A percentile compares a stretch with the other conserved stretches of the same genome.
phyloP scores from a whole-genome alignment of 1,140 invertebrate species.

The Brachionus asplanchnoidis region DNA sequence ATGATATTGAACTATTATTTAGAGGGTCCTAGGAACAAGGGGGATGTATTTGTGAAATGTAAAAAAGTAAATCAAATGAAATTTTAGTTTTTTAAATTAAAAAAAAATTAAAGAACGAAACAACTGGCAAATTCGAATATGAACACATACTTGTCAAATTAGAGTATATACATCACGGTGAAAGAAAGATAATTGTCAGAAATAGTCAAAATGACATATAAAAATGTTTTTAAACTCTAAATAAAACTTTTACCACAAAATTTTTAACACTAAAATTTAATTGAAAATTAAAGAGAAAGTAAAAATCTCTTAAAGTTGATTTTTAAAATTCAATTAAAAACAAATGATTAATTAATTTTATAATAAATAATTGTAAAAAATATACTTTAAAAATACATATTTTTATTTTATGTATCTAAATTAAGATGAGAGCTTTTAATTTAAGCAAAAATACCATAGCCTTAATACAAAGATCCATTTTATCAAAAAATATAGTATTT shows the following conservation, averaged over 20 bases:
- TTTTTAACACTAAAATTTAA: not conserved
- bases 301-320: not conserved
- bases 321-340: not conserved
- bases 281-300: not conserved
- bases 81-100: not conserved
- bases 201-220: not conserved
- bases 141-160: conserved; percentile 35
- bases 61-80: conserved; percentile 18
- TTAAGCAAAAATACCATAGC: not conserved
- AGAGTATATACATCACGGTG: not conserved
- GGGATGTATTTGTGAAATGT: conserved; percentile 10
- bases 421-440: not conserved
- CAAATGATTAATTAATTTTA: no score
- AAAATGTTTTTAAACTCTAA: not conserved
- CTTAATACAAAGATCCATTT: not conserved
- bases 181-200: not conserved
- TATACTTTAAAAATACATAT: no score
- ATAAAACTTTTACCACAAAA: not conserved
- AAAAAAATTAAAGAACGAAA: conserved; percentile 7
- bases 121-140: conserved; percentile 14
- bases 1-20: conserved; percentile 19
- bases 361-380: no score
- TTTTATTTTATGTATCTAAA: no score
- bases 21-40: conserved; percentile 9
- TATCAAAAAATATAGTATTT: not conserved